Evolutionary conservation across 2,797 vertebrate species (phyloP), one percentile per base, ranked within the genome.

Genomic region (Lagorchestes hirsutus): DNA sequence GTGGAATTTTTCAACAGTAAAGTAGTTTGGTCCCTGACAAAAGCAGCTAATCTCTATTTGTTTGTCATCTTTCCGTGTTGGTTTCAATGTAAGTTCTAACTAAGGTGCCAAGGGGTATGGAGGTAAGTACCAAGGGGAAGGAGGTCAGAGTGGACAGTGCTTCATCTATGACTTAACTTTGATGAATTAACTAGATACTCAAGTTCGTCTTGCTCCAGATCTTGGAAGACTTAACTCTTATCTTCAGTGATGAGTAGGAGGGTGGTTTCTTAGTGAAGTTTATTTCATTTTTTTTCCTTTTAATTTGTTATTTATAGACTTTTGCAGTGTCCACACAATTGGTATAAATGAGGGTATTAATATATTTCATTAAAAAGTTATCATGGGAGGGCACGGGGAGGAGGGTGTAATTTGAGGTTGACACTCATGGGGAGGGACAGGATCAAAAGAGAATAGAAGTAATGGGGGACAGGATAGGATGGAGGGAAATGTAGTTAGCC

Each of bases 161-260:
- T 82, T 46, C 40, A 50, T 87, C 74, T 50, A 9, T 40, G 22
- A 12, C 18, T 82, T 82, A 87, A 87, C 74, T 27, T 27, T 27
- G 74, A 50, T 87, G 74, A 50, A 27, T 50, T 46, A 87, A 87
- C 8, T 50, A 27, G 22, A 87, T 50, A 50, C 22, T 10, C 74
- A 87, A 50, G 24, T 4, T 46, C 0, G 12, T 67, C 3, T 46
- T 87, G 0, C 24, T 87, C 8, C 40, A 87, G 50, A 87, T 24
- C 40, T 91, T 95, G 74, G 90, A 94, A 93, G 67, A 58, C 50
- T 97, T 96, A 92, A 90, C 58, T 95, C 4, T 11, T 29, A 14
- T 57, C 27, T 95, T 94, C 92, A 95, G 93, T 74, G 10, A 5
- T 90, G n/a, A 94, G 58, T 93, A 46, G 9, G 18, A 91, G 40